phyloP scores from a whole-genome alignment of 2,113 vertebrate species.

The Oncorhynchus clarkii region DNA sequence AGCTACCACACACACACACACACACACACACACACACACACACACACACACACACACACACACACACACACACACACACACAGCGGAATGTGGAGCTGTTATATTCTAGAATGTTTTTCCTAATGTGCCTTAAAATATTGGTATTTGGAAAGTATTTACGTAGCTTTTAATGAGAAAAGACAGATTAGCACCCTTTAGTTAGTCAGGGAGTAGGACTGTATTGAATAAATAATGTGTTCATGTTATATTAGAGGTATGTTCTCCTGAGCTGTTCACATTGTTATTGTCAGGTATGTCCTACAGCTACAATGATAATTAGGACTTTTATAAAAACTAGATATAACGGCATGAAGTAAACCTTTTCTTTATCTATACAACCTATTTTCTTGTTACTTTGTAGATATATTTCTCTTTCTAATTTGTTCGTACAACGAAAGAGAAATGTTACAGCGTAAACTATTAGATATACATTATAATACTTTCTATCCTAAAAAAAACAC shows the following conservation, averaged over 20 bases:
- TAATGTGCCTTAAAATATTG: not conserved
- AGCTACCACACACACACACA: too few species aligned
- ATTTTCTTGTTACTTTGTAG: not conserved
- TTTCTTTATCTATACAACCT: not conserved
- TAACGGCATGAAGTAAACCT: not conserved
- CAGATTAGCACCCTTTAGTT: not conserved
- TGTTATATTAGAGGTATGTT: not conserved
- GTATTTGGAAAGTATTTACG: not conserved
- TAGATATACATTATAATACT: conserved; percentile 81
- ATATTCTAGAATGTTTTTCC: not conserved
- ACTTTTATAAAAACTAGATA: not conserved
- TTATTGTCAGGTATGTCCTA: not conserved
- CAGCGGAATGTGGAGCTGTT: not conserved
- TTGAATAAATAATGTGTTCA: not conserved
- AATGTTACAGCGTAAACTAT: not conserved
- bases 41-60: not conserved
- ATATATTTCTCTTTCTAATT: not conserved
- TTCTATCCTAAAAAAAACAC: conserved; percentile 81
- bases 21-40: too few species aligned
- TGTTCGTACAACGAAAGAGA: not conserved
- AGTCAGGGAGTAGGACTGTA: not conserved
- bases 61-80: not conserved
- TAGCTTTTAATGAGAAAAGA: not conserved
- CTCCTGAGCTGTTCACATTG: not conserved
- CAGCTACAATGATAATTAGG: not conserved